A percentile compares a stretch with the other conserved stretches of the same genome.
These are phyloP conservation scores for Bombus vancouverensis DNA, from an alignment of 1,140 invertebrate genomes.

Conservation along the genomic window DNA sequence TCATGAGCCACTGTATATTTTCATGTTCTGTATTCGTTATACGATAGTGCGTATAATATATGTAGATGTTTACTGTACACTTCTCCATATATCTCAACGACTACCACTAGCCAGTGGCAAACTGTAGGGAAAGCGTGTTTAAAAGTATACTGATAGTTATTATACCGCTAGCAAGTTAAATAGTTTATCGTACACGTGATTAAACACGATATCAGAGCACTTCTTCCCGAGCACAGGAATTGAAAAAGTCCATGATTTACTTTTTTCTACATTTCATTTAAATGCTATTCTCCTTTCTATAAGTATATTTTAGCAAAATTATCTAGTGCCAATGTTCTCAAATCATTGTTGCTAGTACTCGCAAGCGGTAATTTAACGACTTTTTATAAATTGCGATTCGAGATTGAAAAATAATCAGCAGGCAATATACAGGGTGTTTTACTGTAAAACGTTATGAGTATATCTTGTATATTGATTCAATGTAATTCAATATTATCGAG, in stretches of 20 bases:
- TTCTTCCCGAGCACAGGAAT: conserved; percentile 18
- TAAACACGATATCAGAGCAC: conserved; percentile 5
- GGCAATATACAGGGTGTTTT: neutral
- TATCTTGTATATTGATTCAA: neutral
- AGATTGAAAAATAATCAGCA: neutral
- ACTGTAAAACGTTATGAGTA: neutral
- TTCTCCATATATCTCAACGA: neutral
- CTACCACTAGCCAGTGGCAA: neutral
- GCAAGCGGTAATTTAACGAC: neutral
- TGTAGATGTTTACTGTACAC: neutral
- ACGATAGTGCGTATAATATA: neutral
- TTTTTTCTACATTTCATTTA: neutral
- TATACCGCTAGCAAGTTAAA: neutral
- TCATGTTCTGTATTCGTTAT: neutral
- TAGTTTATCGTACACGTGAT: neutral
- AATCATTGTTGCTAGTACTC: neutral
- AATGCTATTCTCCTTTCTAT: neutral
- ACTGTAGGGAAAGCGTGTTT: neutral
- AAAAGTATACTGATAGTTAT: neutral
- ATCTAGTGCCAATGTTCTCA: conserved; percentile 34
- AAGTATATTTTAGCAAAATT: conserved; percentile 5
- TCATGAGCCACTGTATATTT: neutral
- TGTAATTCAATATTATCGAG: neutral
- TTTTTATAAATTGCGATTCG: conserved; percentile 3
- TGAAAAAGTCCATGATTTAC: neutral